Evolutionary conservation across 2,888 invertebrate genomes (phyloP).

Genomic region (Eustalomyia histrio): DNA sequence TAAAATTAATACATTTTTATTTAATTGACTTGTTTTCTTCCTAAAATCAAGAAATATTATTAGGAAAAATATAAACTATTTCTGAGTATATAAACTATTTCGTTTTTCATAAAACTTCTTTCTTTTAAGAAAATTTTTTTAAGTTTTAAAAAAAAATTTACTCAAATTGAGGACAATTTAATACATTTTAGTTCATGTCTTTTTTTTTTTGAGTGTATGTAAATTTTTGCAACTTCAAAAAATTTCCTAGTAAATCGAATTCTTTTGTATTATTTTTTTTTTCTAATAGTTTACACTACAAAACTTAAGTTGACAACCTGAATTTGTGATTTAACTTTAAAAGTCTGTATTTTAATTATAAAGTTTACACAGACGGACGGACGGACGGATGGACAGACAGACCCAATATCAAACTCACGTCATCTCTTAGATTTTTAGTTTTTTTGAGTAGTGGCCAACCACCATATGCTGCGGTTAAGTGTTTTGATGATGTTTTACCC

Average conservation of each 20-base stretch:
- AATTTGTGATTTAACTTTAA: conserved; percentile 12
- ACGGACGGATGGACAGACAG: background rate
- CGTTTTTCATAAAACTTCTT: too few species aligned
- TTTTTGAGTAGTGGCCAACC: background rate
- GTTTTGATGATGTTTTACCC: background rate
- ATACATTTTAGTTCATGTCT: too few species aligned
- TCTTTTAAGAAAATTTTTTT: too few species aligned
- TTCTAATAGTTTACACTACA: background rate
- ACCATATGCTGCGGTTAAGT: conserved; percentile 3
- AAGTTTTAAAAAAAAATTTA: too few species aligned
- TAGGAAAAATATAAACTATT: too few species aligned
- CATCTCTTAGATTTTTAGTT: background rate
- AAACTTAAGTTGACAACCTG: background rate
- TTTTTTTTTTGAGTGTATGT: too few species aligned
- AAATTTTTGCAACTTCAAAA: too few species aligned
- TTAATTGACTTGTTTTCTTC: too few species aligned
- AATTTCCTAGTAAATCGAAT: background rate
- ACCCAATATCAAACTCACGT: background rate
- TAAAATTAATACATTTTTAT: too few species aligned
- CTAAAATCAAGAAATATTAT: too few species aligned
- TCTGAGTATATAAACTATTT: too few species aligned
- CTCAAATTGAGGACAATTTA: too few species aligned
- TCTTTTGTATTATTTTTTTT: background rate
- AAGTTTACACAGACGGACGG: conserved; percentile 4
- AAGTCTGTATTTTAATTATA: conserved; percentile 23